Conservation (phyloP, 2,888 invertebrate genomes). For the Clitarchus hookeri region DNA sequence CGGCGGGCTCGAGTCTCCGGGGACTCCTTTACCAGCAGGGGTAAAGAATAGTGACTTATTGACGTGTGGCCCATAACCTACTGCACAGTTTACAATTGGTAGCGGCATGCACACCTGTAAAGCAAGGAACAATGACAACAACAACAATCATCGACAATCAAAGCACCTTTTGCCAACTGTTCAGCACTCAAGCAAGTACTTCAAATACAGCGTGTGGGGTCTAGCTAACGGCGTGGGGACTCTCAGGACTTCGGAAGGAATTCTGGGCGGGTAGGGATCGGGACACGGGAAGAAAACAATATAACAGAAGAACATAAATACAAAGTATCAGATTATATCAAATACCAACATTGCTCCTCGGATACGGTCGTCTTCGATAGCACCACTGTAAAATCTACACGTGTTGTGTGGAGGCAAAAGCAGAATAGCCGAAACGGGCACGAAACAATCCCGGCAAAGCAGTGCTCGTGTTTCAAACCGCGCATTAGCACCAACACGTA, state of each 20-base stretch:
- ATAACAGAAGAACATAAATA: slow-evolving; percentile 32
- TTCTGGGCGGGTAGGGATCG: not conserved
- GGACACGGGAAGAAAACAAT: slow-evolving; percentile 3
- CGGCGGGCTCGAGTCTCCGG: slow-evolving; percentile 24
- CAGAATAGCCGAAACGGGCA: not conserved
- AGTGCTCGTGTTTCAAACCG: not conserved
- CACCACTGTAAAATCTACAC: slow-evolving; percentile 29
- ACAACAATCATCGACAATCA: slow-evolving; percentile 45
- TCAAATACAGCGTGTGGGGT: slow-evolving; percentile 40
- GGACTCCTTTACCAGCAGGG: slow-evolving; percentile 38
- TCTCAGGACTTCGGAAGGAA: not conserved
- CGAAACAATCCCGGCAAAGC: not conserved
- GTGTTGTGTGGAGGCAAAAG: slow-evolving; percentile 9
- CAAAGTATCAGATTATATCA: slow-evolving; percentile 21
- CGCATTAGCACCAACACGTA: not conserved
- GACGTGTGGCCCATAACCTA: slow-evolving; percentile 44
- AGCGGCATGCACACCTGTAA: slow-evolving; percentile 46
- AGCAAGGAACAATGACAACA: slow-evolving; percentile 45
- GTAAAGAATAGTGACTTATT: slow-evolving; percentile 40
- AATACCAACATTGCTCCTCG: slow-evolving; percentile 26
- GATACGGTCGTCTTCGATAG: slow-evolving; percentile 33
- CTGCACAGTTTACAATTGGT: slow-evolving; percentile 43
- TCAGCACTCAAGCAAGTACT: slow-evolving; percentile 43
- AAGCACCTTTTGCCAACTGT: slow-evolving; percentile 44
- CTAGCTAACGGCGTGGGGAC: slow-evolving; percentile 36